These are phyloP conservation scores for Sicus ferrugineus DNA, from an alignment of 2,888 invertebrate genomes.

Conservation along the genomic window DNA sequence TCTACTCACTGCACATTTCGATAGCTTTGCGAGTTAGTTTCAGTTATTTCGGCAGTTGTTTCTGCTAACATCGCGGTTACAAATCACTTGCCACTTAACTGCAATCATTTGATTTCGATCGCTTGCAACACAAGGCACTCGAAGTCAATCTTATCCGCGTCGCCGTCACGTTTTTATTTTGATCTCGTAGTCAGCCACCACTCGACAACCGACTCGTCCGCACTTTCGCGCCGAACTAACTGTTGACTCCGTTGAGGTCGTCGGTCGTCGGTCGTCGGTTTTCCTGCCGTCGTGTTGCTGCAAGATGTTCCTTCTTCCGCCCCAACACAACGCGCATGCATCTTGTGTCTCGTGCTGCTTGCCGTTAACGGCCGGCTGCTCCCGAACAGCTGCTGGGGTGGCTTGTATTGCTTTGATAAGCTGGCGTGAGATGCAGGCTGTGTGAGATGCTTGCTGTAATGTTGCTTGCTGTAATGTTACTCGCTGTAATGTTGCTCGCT, in stretches of 20 bases:
- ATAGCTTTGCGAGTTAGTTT: no score
- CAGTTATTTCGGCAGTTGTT: neutral
- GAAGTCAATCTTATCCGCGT: neutral
- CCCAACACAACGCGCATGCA: conserved; percentile 8
- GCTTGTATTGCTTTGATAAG: conserved; percentile 46
- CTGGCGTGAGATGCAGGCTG: no score
- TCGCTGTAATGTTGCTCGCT: no score
- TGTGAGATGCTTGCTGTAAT: no score
- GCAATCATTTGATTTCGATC: neutral
- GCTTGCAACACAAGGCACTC: neutral
- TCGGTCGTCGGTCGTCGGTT: conserved; percentile 50
- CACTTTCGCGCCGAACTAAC: conserved; percentile 55
- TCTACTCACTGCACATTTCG: no score
- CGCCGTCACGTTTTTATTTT: neutral
- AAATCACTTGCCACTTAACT: neutral
- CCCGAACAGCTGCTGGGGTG: conserved; percentile 54
- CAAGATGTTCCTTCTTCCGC: conserved; percentile 37
- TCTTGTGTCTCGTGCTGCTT: conserved; percentile 4
- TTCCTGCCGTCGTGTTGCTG: conserved; percentile 49
- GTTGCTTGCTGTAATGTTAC: neutral
- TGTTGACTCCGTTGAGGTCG: conserved; percentile 42
- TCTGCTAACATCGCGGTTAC: neutral
- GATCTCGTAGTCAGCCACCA: neutral
- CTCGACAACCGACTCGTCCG: conserved; percentile 51
- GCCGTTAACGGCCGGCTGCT: conserved; percentile 8